These are phyloP conservation scores for Neodiprion pinetum DNA, from an alignment of 1,140 invertebrate genomes.

Conservation along the genomic window DNA sequence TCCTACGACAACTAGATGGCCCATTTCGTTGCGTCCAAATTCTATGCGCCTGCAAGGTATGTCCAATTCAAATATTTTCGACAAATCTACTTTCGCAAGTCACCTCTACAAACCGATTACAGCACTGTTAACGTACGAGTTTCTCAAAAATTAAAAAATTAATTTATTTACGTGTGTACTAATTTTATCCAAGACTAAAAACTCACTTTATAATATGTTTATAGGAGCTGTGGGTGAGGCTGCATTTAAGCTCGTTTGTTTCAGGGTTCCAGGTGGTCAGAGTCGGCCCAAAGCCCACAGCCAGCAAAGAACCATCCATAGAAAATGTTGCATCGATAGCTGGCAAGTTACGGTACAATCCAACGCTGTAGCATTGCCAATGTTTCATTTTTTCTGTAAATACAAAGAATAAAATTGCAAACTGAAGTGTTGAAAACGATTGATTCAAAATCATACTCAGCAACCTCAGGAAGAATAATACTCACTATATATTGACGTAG, in stretches of 20 bases:
- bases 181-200: background rate
- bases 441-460: slow-evolving; percentile 9
- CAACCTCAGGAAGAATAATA: slow-evolving; percentile 25
- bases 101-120: background rate
- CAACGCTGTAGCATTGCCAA: slow-evolving; percentile 74
- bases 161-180: background rate
- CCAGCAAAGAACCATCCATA: slow-evolving; percentile 78
- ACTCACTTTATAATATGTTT: slow-evolving; percentile 51
- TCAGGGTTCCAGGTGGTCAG: slow-evolving; percentile 76
- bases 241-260: slow-evolving; percentile 63
- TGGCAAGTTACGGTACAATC: slow-evolving; percentile 68
- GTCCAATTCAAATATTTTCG: slow-evolving; percentile 18
- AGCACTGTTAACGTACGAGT: slow-evolving; percentile 14
- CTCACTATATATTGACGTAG: slow-evolving; percentile 64
- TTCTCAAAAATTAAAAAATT: slow-evolving; percentile 10
- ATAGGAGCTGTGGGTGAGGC: slow-evolving; percentile 49
- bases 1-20: slow-evolving; percentile 70
- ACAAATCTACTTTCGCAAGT: background rate
- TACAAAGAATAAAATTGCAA: slow-evolving; percentile 33
- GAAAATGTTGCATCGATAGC: slow-evolving; percentile 71
- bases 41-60: slow-evolving; percentile 60
- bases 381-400: slow-evolving; percentile 58
- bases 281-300: slow-evolving; percentile 72
- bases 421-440: slow-evolving; percentile 25
- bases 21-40: slow-evolving; percentile 71